These are phyloP conservation scores for Caenorhabditis inopinata DNA, from an alignment of 1,140 invertebrate species.

Conservation along the genomic window DNA sequence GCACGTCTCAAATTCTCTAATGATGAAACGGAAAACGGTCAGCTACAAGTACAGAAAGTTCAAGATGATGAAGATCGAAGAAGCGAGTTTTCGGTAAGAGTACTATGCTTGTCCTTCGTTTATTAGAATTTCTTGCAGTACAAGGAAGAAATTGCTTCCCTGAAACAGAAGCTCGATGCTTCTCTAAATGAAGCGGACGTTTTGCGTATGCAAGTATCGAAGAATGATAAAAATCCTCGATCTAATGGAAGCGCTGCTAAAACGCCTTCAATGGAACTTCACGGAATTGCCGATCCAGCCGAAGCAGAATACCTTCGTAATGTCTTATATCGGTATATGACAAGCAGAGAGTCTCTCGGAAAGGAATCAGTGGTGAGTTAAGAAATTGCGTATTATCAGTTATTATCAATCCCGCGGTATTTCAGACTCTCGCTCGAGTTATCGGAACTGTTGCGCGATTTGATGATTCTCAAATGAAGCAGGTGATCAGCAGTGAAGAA, in stretches of 20 bases:
- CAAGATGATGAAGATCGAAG: conserved; percentile 33
- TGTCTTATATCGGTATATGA: conserved; percentile 51
- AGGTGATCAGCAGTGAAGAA: conserved; percentile 44
- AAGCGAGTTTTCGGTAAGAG: conserved; percentile 12
- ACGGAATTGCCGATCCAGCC: not conserved
- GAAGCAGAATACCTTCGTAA: conserved; percentile 50
- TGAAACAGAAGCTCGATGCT: conserved; percentile 26
- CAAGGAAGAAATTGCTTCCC: conserved; percentile 30
- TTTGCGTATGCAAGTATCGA: conserved; percentile 2
- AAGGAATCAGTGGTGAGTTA: conserved; percentile 48
- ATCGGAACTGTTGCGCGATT: conserved; percentile 53
- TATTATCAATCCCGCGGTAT: too few species aligned
- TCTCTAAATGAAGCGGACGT: conserved; percentile 34
- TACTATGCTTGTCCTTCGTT: too few species aligned
- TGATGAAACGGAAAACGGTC: not conserved
- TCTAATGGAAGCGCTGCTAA: not conserved
- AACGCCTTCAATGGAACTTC: conserved; percentile 10
- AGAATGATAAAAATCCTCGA: not conserved
- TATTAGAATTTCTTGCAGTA: conserved; percentile 29
- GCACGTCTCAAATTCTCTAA: not conserved
- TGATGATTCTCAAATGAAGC: conserved; percentile 41
- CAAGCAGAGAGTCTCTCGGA: conserved; percentile 46
- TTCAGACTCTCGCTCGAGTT: conserved; percentile 47
- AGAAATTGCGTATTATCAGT: not conserved
- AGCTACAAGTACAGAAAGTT: not conserved